Percentiles rank a stretch among this genome's conserved stretches.
These are phyloP conservation scores for Lates calcarifer DNA, from an alignment of 2,113 vertebrate genomes.

Conservation along the genomic window DNA sequence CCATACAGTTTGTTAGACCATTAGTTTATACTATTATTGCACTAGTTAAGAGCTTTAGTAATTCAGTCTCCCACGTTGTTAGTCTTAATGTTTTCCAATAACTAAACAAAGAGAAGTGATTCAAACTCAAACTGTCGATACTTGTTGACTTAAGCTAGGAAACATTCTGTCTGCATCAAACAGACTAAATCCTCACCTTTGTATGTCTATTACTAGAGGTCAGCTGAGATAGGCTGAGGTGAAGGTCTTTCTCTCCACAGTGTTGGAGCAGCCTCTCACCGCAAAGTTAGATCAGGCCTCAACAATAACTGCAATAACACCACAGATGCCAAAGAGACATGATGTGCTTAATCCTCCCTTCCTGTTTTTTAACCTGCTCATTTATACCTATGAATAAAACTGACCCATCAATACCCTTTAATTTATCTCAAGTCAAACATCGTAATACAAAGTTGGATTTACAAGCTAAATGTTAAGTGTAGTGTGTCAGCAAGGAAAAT, in stretches of 20 bases:
- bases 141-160: neutral
- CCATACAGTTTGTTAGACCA: neutral
- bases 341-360: neutral
- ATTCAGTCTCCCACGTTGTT: neutral
- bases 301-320: conserved; percentile 31
- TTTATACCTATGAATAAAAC: conserved; percentile 7
- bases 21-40: neutral
- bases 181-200: conserved; percentile 16
- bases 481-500: neutral
- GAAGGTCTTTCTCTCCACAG: neutral
- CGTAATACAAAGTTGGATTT: neutral
- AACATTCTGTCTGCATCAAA: conserved; percentile 2
- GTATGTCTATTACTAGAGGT: conserved; percentile 17
- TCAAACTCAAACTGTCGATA: neutral
- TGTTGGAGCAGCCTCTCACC: conserved; percentile 3
- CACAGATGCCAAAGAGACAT: conserved; percentile 2
- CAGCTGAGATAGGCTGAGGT: conserved; percentile 23
- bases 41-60: neutral
- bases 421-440: conserved; percentile 4
- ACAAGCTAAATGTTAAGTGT: neutral
- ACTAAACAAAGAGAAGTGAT: neutral
- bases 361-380: neutral
- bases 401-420: neutral
- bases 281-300: conserved; percentile 26
- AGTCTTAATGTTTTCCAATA: neutral